A percentile compares a stretch with the other conserved stretches of the same genome.
Evolutionary conservation across 2,113 vertebrate species (phyloP).

Genomic region (Bubo scandiacus): DNA sequence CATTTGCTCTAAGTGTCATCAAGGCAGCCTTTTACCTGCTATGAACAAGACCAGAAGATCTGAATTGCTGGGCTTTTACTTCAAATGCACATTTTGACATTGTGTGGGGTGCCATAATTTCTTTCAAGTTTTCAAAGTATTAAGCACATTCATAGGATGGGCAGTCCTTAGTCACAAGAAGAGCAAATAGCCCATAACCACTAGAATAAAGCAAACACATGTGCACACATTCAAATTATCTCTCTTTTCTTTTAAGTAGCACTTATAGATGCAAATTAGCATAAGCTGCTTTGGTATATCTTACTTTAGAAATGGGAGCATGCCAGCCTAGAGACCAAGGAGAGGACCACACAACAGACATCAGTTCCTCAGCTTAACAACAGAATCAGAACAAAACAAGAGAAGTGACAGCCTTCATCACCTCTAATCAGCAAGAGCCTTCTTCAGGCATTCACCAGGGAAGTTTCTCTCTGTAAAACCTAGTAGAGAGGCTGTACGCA

Average conservation of each 20-base stretch:
- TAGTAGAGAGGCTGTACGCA: background rate
- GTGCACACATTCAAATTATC: background rate
- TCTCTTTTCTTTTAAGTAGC: conserved; percentile 24
- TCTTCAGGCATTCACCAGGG: background rate
- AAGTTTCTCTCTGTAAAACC: background rate
- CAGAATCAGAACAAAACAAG: conserved; percentile 23
- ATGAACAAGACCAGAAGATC: conserved; percentile 54
- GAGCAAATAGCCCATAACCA: conserved; percentile 23
- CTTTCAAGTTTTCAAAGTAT: conserved; percentile 63
- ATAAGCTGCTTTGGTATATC: background rate
- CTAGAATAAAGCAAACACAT: conserved; percentile 35
- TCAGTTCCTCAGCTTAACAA: background rate
- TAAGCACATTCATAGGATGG: conserved; percentile 42
- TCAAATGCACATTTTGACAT: conserved; percentile 57
- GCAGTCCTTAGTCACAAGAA: conserved; percentile 2
- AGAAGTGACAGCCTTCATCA: background rate
- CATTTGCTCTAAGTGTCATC: conserved; percentile 64
- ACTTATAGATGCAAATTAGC: conserved; percentile 32
- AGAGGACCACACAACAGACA: background rate
- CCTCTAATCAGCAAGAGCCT: conserved; percentile 4
- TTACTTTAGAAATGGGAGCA: conserved; percentile 1
- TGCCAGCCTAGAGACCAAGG: background rate
- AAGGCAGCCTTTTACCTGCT: conserved; percentile 65
- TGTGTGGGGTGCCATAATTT: conserved; percentile 12
- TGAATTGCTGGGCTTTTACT: conserved; percentile 54